Base-by-base conservation (phyloP, 1,140 invertebrate species). In the Leucophenga varia region DNA sequence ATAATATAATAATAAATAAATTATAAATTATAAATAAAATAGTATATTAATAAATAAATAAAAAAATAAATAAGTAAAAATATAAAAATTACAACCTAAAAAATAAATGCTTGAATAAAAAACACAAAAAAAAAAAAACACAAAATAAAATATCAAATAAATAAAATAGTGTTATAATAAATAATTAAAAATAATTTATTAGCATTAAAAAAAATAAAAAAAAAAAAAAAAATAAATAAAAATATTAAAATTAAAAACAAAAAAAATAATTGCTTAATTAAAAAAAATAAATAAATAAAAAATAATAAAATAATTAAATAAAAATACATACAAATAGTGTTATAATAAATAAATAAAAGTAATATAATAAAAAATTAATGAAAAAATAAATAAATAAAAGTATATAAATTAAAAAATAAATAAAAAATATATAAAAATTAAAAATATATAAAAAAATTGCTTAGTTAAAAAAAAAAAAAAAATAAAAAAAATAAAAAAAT, bases 401-500 rank as follows among this genome's bases (percentile, higher is more conserved):
- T n/a, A 8, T 8, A 30, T 8, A 30, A 30, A 30, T 8, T 8
- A 8, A 30, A 30, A 30, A 8, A 8, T 8, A 30, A 30, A 25
- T 6, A 10, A 25, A 6, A 10, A 25, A 25, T 5, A n/a, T n/a
- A n/a, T n/a, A n/a, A n/a, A n/a, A n/a, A n/a, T n/a, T n/a, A n/a
- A n/a, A 43, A n/a, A n/a, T n/a, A n/a, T n/a, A n/a, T n/a, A n/a
- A n/a, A n/a, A n/a, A n/a, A n/a, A n/a, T n/a, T n/a, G n/a, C n/a
- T n/a, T n/a, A n/a, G n/a, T n/a, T n/a, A n/a, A n/a, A n/a, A n/a
- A n/a, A n/a, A n/a, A n/a, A n/a, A n/a, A 21, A 32, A 25, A 19
- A 40, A 41, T 39, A 56, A 56, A 56, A 42, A 48, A n/a, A 43
- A 51, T 43, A 46, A 47, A 36, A 20, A 17, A 34, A n/a, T n/a